Evolutionary conservation across 2,797 vertebrate genomes (phyloP).

Genomic region (Parauchenoglanis ngamensis): DNA sequence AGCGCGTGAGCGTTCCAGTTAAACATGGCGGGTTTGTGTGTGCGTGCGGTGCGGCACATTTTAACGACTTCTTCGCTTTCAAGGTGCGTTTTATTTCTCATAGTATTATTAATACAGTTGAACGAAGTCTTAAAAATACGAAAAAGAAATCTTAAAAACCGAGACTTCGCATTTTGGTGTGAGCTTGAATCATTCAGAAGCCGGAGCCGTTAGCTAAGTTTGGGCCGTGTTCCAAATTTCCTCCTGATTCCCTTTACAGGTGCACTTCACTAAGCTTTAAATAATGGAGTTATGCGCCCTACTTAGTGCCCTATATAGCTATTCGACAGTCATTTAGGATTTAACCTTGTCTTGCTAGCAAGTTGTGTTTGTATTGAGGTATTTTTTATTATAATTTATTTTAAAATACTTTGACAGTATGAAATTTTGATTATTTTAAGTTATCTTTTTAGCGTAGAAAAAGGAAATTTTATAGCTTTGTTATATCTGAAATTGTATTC

Average conservation of each 20-base stretch:
- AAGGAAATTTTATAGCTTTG: background rate
- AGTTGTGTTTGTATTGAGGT: background rate
- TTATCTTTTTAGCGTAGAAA: background rate
- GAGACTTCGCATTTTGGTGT: background rate
- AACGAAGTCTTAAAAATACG: background rate
- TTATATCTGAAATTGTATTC: background rate
- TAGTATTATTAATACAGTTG: rapidly evolving
- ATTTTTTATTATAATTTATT: background rate
- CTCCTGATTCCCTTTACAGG: rapidly evolving
- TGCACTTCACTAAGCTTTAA: background rate
- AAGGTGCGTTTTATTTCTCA: background rate
- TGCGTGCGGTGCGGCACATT: background rate
- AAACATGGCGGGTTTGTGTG: constrained; percentile 36
- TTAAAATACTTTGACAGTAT: background rate
- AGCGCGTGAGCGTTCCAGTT: background rate
- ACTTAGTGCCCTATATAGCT: background rate
- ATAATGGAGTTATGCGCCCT: background rate
- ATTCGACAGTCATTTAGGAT: background rate
- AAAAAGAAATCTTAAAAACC: background rate
- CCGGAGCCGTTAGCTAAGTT: background rate
- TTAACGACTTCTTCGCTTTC: background rate
- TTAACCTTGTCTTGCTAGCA: no score
- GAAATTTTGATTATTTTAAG: background rate
- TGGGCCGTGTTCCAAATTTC: background rate
- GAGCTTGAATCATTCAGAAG: background rate